Evolutionary conservation across 2,797 vertebrate genomes (phyloP).

Genomic region (Pseudochaenichthys georgianus): DNA sequence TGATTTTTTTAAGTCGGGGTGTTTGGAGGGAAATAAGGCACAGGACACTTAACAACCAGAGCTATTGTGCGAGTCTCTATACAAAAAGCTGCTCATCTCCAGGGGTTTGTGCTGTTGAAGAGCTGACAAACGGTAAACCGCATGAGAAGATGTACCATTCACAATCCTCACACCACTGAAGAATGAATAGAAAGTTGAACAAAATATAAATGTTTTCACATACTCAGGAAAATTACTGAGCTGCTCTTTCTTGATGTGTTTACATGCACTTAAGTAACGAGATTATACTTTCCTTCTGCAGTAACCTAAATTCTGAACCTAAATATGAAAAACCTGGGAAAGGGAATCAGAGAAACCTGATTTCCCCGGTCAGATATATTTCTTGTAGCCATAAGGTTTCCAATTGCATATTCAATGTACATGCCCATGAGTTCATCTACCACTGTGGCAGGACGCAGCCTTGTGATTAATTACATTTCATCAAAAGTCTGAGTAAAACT

Average conservation of each 20-base stretch:
- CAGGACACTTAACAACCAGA: slow-evolving; percentile 58
- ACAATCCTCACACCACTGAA: not conserved
- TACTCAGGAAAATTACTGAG: slow-evolving; percentile 6
- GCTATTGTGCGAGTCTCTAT: slow-evolving; percentile 37
- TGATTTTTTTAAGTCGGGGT: slow-evolving; percentile 64
- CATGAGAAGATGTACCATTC: slow-evolving; percentile 20
- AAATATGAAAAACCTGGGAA: not conserved
- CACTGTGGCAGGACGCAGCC: not conserved
- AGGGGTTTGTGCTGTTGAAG: slow-evolving; percentile 19
- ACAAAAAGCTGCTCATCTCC: slow-evolving; percentile 44
- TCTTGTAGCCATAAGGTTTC: not conserved
- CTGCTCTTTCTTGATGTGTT: not conserved
- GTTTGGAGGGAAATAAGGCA: slow-evolving; percentile 59
- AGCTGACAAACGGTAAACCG: slow-evolving; percentile 20
- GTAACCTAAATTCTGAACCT: not conserved
- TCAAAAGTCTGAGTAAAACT: not conserved
- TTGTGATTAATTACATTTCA: not conserved
- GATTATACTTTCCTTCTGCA: not conserved
- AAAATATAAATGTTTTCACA: slow-evolving; percentile 1
- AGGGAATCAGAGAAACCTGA: not conserved
- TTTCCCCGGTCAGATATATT: not conserved
- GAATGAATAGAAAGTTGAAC: slow-evolving; percentile 19
- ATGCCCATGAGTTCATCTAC: not conserved
- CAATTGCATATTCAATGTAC: not conserved
- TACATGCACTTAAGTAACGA: not conserved